Base-by-base conservation (phyloP, 2,113 vertebrate species). In the Petroica traversi region DNA sequence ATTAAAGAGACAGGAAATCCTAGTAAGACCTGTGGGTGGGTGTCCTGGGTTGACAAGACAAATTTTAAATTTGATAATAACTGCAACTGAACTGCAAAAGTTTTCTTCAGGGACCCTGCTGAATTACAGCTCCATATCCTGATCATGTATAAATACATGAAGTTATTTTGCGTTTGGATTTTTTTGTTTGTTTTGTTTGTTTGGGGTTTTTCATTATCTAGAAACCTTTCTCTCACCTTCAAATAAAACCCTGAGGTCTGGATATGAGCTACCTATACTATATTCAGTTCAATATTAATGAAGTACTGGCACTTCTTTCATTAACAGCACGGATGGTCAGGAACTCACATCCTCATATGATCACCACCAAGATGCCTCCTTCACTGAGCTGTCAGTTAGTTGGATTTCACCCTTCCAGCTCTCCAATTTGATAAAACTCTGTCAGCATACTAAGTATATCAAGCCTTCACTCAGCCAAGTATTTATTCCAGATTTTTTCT, bases 341-440 rank as follows among this genome's bases (percentile, higher is more conserved):
- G 25, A 84, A 34, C 8, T 54, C 34, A 8, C 29, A 48, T 48
- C 26, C 29, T 74, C 23, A 49, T 18, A 46, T 2, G 0, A 7
- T 54, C 3, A 5, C 33, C 20, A 74, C 3, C 2, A 1, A 29
- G 12, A 11, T 1, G 0, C 2, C 19, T 59, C n/a, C 41, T 63
- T 61, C 59, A 58, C 0, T 52, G 34, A 6, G 1, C 8, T 48
- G 3, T 41, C 28, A 41, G 1, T 36, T 33, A 82, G 25, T 20
- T 54, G 38, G 46, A 93, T 49, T 74, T 81, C 25, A 71, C 4
- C 6, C 33, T 5, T 73, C 7, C 14, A 43, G 16, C 20, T 46
- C 12, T 38, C 12, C 20, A 78, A 2, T 55, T 78, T 51, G 36
- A 24, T 46, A 67, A 71, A 67, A 55, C 2, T 29, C 52, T 46